phyloP scores from a whole-genome alignment of 1,140 invertebrate species.

The Pseudomyrmex concolor region DNA sequence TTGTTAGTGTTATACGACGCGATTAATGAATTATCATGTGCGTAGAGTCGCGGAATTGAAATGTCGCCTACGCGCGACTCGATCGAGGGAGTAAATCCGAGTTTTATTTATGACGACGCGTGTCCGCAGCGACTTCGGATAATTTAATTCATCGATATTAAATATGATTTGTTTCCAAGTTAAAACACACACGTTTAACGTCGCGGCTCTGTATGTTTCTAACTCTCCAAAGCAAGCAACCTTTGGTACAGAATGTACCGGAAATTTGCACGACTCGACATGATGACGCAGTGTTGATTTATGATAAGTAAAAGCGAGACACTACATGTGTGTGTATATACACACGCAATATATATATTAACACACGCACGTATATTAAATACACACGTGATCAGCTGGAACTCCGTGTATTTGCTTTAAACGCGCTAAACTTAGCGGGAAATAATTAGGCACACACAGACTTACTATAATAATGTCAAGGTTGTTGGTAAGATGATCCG shows the following conservation, averaged over 20 bases:
- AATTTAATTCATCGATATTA: constrained; percentile 36
- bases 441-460: constrained; percentile 75
- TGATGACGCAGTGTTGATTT: constrained; percentile 33
- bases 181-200: not conserved
- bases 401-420: too few relatives aligned
- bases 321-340: not conserved
- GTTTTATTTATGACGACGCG: constrained; percentile 2
- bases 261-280: constrained; percentile 32
- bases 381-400: too few relatives aligned
- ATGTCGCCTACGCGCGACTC: constrained; percentile 12
- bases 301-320: constrained; percentile 11
- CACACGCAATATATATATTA: too few relatives aligned
- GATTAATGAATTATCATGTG: constrained; percentile 40
- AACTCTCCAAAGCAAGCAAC: not conserved
- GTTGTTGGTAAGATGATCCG: constrained; percentile 96
- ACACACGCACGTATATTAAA: too few relatives aligned
- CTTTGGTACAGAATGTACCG: constrained; percentile 1
- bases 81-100: constrained; percentile 24
- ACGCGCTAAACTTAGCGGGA: too few relatives aligned
- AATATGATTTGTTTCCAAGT: not conserved
- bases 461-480: constrained; percentile 99
- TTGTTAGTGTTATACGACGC: constrained; percentile 13
- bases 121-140: not conserved
- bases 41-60: constrained; percentile 20
- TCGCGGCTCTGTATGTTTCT: not conserved